Base-by-base conservation (phyloP, 2,113 vertebrate species). In the Pluvianellus socialis region DNA sequence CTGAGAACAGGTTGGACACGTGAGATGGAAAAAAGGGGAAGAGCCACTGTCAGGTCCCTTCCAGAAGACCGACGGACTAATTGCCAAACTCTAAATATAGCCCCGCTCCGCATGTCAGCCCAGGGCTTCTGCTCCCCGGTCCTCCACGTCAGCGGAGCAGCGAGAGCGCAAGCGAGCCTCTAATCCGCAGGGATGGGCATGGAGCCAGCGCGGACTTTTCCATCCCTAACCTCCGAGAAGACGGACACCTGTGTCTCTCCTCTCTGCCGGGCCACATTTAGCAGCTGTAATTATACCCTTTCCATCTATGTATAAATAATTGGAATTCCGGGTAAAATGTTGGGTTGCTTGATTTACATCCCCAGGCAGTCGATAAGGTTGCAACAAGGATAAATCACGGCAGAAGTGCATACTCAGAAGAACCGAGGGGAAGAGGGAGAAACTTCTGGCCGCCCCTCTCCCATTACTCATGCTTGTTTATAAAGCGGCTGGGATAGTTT, bases 281-380 rank as follows among this genome's bases (percentile, higher is more conserved):
- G 95, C 95, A 94, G 91, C 89, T 4, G 4, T 87, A 96, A 95
- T 97, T 87, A 91, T 0, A 94, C 40, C 93, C 96, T 94, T 77
- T 74, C 93, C 82, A 82, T 82, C 90, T 73, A 21, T n/a, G 85
- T 70, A 93, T 88, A 97, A 95, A 95, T 91, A 96, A 90, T 88
- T 94, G 96, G 96, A 70, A 95, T 95, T 96, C 94, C 87, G 95
- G 94, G 94, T 68, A 92, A 73, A 94, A 65, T 5, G 77, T 72
- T 65, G 81, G 90, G 32, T 35, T 12, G 74, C 88, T 86, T 94
- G 90, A 96, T 96, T 95, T 97, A 95, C 94, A 90, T 87, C 92
- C 90, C 92, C 85, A 49, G 94, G 0, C 26, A 82, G 90, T 76
- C 81, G 65, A 94, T 91, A 73, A 93, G 94, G 93, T 90, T 92